Percentiles rank a stretch among this genome's conserved stretches.
These are phyloP conservation scores for Apodemia duryi DNA, from an alignment of 2,888 invertebrate genomes.

Conservation along the genomic window DNA sequence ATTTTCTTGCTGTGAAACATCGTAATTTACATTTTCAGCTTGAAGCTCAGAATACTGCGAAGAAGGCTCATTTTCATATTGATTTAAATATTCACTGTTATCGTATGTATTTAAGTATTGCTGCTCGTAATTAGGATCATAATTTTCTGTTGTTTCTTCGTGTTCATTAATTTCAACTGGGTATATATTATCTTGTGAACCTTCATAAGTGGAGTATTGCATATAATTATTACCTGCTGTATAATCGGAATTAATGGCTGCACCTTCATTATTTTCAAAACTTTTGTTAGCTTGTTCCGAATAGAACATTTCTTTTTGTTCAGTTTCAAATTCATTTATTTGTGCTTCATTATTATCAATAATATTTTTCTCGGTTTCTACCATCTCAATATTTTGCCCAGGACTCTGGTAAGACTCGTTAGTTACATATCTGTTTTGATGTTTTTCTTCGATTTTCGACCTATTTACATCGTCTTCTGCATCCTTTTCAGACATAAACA, in stretches of 20 bases:
- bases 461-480: neutral
- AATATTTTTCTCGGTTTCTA: conserved; percentile 18
- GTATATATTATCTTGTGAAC: conserved; percentile 41
- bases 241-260: conserved; percentile 22
- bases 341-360: conserved; percentile 30
- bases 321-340: conserved; percentile 50
- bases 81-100: conserved; percentile 22
- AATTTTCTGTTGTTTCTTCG: conserved; percentile 48
- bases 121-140: conserved; percentile 56
- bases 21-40: conserved; percentile 24
- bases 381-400: conserved; percentile 4
- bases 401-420: neutral
- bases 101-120: conserved; percentile 42
- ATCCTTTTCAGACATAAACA: neutral
- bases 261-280: conserved; percentile 39
- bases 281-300: conserved; percentile 41
- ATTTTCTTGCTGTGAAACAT: conserved; percentile 22
- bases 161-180: conserved; percentile 47
- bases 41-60: conserved; percentile 19
- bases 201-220: conserved; percentile 49
- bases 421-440: neutral
- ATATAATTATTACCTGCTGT: conserved; percentile 36
- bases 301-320: conserved; percentile 55
- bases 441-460: neutral
- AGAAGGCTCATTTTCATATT: conserved; percentile 24